Base-by-base conservation (phyloP, 2,797 vertebrate species). In the Tiaroga cobitis region DNA sequence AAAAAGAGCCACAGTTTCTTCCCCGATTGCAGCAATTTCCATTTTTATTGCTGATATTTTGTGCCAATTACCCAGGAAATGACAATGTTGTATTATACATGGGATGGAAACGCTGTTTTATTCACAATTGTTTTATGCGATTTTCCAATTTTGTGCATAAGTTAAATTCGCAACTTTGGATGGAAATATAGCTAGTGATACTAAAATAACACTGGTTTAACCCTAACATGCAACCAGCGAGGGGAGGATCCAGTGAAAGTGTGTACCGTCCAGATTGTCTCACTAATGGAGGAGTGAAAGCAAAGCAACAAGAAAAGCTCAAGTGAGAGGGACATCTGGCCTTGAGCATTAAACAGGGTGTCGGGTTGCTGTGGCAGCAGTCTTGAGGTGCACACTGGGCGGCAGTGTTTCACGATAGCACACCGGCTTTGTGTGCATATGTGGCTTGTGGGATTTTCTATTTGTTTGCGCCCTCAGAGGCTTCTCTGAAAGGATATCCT, bases 401-500 rank as follows among this genome's bases (percentile, higher is more conserved):
- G 15, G 56, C 41, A 65, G 67, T 41, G 9, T 54, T 56, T 70
- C 39, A 75, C 0, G 7, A 85, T 70, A 54, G 56, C 68, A 37
- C 80, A 83, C 80, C 80, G 61, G 59, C 34, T 85, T 13, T 73
- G 29, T 70, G 41, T 49, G 49, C 26, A 39, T 54, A 34, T 85
- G 56, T 82, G 81, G 43, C 1, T 39, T 59, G 56, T 18, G 68
- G 34, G 68, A 29, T 56, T 29, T 24, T 59, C n/a, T 59, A n/a
- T 69, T 54, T 81, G 43, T 51, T 81, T 80, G 51, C 2, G 1
- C 34, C 18, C 51, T 70, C 34, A 41, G 46, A 5, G 4, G 61
- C 46, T 79, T 59, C 29, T 49, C 46, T 85, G 32, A 68, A 73
- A 83, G 65, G 54, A 69, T 88, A 87, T 89, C 83, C 65, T 78